Percentiles rank a stretch among this genome's conserved stretches.
phyloP scores from a whole-genome alignment of 2,113 vertebrate species.

The Podarcis cretensis region DNA sequence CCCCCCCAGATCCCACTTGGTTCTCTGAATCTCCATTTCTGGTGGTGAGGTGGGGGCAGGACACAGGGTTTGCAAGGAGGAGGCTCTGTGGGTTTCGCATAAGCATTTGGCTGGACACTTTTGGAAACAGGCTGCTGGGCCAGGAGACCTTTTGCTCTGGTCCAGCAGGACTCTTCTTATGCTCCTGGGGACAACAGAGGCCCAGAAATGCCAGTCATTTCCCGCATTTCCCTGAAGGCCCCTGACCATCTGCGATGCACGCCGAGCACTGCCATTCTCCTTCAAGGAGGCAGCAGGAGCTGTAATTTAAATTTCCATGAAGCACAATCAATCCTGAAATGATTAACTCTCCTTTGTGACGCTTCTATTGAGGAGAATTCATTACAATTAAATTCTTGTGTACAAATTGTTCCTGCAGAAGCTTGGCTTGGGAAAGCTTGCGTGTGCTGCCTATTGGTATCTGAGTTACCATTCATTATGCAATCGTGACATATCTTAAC shows the following conservation, averaged over 20 bases:
- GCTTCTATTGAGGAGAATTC: background rate
- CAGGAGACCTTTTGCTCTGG: background rate
- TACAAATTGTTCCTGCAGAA: constrained; percentile 1
- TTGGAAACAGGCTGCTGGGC: background rate
- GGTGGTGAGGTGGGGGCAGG: background rate
- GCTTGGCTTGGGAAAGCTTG: background rate
- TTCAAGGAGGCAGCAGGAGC: background rate
- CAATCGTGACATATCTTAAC: background rate
- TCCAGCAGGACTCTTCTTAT: background rate
- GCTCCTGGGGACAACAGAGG: background rate
- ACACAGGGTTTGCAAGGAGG: no score
- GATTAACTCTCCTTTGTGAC: background rate
- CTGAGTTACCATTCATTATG: background rate
- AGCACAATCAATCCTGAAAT: background rate
- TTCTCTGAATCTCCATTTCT: background rate
- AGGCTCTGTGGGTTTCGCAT: background rate
- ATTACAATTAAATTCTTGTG: background rate
- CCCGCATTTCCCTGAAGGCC: background rate
- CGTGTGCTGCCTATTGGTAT: background rate
- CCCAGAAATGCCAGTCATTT: background rate
- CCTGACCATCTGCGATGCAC: background rate
- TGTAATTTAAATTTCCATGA: background rate
- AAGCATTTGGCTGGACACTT: background rate
- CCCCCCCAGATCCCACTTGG: background rate
- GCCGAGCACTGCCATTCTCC: background rate